Conservation (phyloP, 2,888 invertebrate genomes). For the Penaeus monodon region DNA sequence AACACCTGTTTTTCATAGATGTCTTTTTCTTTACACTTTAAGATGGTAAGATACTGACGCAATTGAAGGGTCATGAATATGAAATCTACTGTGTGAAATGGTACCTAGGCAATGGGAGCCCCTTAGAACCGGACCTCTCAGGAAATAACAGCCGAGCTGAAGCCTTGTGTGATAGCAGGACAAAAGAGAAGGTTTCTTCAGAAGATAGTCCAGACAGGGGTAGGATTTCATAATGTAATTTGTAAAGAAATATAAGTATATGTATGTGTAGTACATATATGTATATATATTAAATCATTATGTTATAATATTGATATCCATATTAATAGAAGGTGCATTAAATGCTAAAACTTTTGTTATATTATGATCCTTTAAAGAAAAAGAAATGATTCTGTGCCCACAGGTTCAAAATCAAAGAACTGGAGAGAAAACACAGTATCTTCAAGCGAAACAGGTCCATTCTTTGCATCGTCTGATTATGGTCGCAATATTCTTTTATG, state of each 20-base stretch:
- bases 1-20: neutral
- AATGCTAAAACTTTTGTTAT: too few species aligned
- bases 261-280: neutral
- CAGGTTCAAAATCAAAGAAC: neutral
- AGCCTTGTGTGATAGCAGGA: constrained; percentile 15
- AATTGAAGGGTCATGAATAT: constrained; percentile 53
- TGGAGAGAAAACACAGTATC: neutral
- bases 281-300: neutral
- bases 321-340: too few species aligned
- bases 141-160: constrained; percentile 30
- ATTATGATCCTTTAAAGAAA: too few species aligned
- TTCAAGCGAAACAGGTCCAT: constrained; percentile 10
- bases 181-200: neutral
- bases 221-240: neutral
- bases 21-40: neutral
- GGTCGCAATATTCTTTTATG: constrained; percentile 52
- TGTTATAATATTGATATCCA: too few species aligned
- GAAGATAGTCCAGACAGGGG: constrained; percentile 8
- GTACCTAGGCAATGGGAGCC: constrained; percentile 40
- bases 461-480: constrained; percentile 59
- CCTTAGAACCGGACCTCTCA: constrained; percentile 6
- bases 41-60: constrained; percentile 55
- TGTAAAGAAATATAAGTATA: neutral
- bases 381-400: too few species aligned
- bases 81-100: constrained; percentile 53